Evolutionary conservation across 2,113 vertebrate genomes (phyloP).

Genomic region (Limnothrissa miodon): DNA sequence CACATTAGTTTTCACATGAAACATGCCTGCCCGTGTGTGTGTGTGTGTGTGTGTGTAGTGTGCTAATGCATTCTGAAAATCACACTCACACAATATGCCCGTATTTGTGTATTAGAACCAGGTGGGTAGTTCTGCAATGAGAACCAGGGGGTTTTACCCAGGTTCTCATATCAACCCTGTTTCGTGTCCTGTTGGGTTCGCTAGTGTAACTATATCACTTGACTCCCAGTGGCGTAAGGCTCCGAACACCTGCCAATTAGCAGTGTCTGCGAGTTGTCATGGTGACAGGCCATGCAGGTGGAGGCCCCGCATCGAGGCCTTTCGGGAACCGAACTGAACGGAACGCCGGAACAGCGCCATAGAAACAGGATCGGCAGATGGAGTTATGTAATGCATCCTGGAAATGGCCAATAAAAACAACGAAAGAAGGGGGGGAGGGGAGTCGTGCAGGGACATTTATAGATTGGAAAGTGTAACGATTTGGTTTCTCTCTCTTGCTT

Average conservation of each 20-base stretch:
- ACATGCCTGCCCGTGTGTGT: not conserved
- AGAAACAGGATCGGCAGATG: constrained; percentile 10
- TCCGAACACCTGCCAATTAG: constrained; percentile 9
- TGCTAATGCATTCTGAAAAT: not conserved
- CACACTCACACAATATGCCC: not conserved
- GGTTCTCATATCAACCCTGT: constrained; percentile 10
- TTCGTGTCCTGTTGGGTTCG: constrained; percentile 8
- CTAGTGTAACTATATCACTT: not conserved
- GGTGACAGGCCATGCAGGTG: not conserved
- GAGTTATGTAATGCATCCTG: constrained; percentile 32
- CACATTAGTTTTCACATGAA: constrained; percentile 4
- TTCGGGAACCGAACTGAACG: not conserved
- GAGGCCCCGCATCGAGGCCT: not conserved
- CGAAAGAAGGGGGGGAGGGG: not conserved
- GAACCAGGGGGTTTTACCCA: not conserved
- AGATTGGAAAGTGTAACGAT: constrained; percentile 15
- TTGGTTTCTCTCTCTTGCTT: not conserved
- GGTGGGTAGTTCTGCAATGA: constrained; percentile 37
- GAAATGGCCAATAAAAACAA: constrained; percentile 8
- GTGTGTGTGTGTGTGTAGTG: not conserved
- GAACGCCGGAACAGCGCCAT: not conserved
- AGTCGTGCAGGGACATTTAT: constrained; percentile 13
- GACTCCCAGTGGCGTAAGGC: not conserved
- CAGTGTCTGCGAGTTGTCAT: constrained; percentile 24
- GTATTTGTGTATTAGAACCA: constrained; percentile 3